Evolutionary conservation across 2,888 invertebrate species (phyloP).

Genomic region (Hirtodrosophila histrioides): DNA sequence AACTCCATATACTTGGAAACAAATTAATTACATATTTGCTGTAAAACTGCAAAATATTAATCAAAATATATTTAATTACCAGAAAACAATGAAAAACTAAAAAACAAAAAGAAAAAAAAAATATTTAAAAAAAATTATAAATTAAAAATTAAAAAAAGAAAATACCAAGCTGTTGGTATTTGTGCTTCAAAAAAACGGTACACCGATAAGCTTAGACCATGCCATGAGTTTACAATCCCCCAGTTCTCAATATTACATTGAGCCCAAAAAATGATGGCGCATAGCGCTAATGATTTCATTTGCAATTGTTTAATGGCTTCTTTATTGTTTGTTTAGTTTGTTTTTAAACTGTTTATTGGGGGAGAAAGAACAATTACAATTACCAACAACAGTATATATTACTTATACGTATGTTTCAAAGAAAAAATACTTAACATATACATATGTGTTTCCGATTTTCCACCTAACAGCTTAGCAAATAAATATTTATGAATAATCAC

Average conservation of each 20-base stretch:
- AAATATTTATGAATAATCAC: slow-evolving; percentile 29
- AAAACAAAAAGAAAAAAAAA: slow-evolving; percentile 6
- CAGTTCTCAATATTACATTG: slow-evolving; percentile 15
- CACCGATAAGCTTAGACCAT: slow-evolving; percentile 66
- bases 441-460: slow-evolving; percentile 75
- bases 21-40: slow-evolving; percentile 28
- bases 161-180: too few relatives aligned
- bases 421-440: slow-evolving; percentile 56
- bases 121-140: neutral
- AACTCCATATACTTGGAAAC: slow-evolving; percentile 28
- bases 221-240: slow-evolving; percentile 9
- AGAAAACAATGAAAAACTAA: slow-evolving; percentile 7
- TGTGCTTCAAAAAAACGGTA: slow-evolving; percentile 50
- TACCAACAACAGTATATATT: slow-evolving; percentile 39
- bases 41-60: slow-evolving; percentile 35
- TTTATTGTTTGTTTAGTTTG: slow-evolving; percentile 1
- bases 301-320: neutral
- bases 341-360: neutral
- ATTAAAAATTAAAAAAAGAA: neutral
- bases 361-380: slow-evolving; percentile 24
- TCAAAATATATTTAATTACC: slow-evolving; percentile 8
- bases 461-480: slow-evolving; percentile 77
- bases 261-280: slow-evolving; percentile 35
- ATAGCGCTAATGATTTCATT: slow-evolving; percentile 36
- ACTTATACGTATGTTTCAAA: slow-evolving; percentile 51